A percentile compares a stretch with the other conserved stretches of the same genome.
These are phyloP conservation scores for Hemibagrus wyckioides DNA, from an alignment of 2,113 vertebrate species.

Conservation along the genomic window DNA sequence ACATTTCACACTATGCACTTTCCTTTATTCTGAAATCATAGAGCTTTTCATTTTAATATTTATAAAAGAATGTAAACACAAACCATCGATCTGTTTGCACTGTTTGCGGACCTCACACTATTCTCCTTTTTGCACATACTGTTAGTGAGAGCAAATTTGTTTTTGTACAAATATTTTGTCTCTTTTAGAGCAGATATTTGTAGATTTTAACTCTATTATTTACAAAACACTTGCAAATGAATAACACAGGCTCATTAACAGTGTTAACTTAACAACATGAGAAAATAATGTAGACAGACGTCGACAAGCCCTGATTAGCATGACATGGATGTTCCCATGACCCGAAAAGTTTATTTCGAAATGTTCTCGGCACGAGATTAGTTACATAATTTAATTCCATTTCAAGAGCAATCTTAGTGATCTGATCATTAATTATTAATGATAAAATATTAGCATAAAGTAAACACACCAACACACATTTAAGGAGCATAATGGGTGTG, in stretches of 20 bases:
- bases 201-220: background rate
- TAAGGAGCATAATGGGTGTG: background rate
- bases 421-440: background rate
- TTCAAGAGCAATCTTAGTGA: background rate
- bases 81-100: background rate
- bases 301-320: background rate
- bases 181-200: background rate
- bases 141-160: background rate
- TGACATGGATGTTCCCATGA: background rate
- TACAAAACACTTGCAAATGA: conserved; percentile 1
- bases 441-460: background rate
- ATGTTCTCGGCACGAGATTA: background rate
- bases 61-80: background rate
- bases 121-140: background rate
- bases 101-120: background rate
- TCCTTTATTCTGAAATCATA: conserved; percentile 14
- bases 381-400: background rate
- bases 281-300: background rate
- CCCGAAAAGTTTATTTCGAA: background rate
- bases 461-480: background rate
- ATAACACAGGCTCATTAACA: background rate
- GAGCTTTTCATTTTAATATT: background rate
- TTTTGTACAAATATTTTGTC: too few species aligned
- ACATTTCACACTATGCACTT: background rate
- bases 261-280: background rate